Evolutionary conservation across 2,888 invertebrate genomes (phyloP).

Genomic region (Philhelius pedissequus): DNA sequence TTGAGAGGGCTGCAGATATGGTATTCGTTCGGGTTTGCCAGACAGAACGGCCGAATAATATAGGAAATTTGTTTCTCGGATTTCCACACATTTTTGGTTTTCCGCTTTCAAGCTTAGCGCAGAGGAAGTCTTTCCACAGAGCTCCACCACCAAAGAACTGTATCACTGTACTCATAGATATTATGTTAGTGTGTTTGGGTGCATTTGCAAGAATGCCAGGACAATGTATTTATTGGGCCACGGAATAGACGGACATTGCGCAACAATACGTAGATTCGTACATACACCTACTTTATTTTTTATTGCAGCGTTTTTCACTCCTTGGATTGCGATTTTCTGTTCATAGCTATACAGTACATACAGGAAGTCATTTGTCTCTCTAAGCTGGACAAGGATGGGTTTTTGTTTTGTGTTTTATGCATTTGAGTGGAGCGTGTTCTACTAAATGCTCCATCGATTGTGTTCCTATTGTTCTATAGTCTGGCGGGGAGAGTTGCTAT

Average conservation of each 20-base stretch:
- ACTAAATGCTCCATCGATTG: conserved; percentile 18
- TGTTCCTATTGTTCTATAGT: not conserved
- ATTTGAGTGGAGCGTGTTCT: not conserved
- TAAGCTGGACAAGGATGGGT: conserved; percentile 33
- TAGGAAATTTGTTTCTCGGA: conserved; percentile 64
- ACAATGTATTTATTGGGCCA: conserved; percentile 67
- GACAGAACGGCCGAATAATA: not conserved
- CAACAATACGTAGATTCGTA: conserved; percentile 39
- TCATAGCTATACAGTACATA: too few species aligned
- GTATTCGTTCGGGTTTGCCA: not conserved
- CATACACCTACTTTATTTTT: not conserved
- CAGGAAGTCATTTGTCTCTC: conserved; percentile 66
- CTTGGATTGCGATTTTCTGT: conserved; percentile 59
- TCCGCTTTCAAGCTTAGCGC: conserved; percentile 63
- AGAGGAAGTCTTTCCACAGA: conserved; percentile 45
- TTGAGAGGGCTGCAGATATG: not conserved
- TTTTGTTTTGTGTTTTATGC: conserved; percentile 5
- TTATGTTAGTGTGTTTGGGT: conserved; percentile 20
- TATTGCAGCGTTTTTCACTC: not conserved
- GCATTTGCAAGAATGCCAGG: conserved; percentile 59
- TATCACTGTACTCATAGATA: not conserved
- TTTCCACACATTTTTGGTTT: conserved; percentile 68
- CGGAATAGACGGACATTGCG: conserved; percentile 64
- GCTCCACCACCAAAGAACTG: not conserved
- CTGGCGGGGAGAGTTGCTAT: not conserved